These are phyloP conservation scores for Ostrea denselamellosa DNA, from an alignment of 1,140 invertebrate genomes.

Conservation along the genomic window DNA sequence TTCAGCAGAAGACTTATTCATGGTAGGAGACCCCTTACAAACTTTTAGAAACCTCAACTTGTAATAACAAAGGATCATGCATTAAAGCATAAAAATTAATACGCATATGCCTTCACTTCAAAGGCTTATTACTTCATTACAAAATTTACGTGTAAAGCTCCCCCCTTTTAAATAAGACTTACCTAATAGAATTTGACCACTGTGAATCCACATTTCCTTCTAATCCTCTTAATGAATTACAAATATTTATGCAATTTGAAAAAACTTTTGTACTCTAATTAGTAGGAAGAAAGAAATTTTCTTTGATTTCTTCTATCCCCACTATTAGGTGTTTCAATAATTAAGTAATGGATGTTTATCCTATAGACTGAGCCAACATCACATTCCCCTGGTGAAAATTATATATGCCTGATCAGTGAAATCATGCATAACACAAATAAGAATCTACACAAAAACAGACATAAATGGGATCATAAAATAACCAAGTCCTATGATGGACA, in stretches of 20 bases:
- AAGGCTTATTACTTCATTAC: not conserved
- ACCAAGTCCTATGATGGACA: slow-evolving; percentile 4
- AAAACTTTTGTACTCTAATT: not conserved
- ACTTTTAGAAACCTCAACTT: not conserved
- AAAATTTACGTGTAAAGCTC: not conserved
- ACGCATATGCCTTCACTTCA: slow-evolving; percentile 19
- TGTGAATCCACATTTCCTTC: slow-evolving; percentile 13
- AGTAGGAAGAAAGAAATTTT: not conserved
- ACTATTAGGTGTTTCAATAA: not conserved
- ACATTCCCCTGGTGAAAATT: slow-evolving; percentile 1
- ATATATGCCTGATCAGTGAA: slow-evolving; percentile 4
- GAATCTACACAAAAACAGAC: not conserved
- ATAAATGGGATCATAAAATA: slow-evolving; percentile 31
- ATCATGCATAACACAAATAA: slow-evolving; percentile 36
- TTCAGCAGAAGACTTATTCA: not conserved
- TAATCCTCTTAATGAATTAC: slow-evolving; percentile 36
- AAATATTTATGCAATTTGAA: slow-evolving; percentile 6
- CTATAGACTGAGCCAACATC: not conserved
- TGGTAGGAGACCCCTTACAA: not conserved
- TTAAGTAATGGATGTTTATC: not conserved
- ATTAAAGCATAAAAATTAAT: not conserved
- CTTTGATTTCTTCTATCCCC: not conserved
- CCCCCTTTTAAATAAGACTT: not conserved
- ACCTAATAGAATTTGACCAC: slow-evolving; percentile 15
- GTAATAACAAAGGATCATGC: not conserved